A percentile compares a stretch with the other conserved stretches of the same genome.
Conservation (phyloP, 2,888 invertebrate species). For the Hololepta plana region DNA sequence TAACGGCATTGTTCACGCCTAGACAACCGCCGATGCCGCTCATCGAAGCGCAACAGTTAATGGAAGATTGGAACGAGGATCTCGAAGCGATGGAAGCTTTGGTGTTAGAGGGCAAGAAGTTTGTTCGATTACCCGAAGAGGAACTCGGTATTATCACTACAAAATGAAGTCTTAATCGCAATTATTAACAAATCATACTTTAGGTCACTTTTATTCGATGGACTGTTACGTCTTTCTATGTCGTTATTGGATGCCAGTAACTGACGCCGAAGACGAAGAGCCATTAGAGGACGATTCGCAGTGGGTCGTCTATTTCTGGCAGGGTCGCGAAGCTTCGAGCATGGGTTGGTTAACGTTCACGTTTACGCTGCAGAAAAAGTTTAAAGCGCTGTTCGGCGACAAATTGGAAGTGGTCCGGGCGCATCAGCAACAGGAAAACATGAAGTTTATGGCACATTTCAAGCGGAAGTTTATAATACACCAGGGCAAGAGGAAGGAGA, state of each 20-base stretch:
- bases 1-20: conserved; percentile 89
- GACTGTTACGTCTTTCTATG: conserved; percentile 98
- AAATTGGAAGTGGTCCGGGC: conserved; percentile 89
- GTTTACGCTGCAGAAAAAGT: conserved; percentile 85
- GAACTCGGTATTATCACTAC: too few relatives aligned
- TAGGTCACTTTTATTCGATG: conserved; percentile 71
- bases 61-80: conserved; percentile 97
- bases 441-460: conserved; percentile 97
- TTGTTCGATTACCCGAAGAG: conserved; percentile 88
- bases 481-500: conserved; percentile 54
- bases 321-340: conserved; percentile 89
- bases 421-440: conserved; percentile 96
- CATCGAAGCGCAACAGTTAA: conserved; percentile 69
- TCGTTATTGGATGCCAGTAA: conserved; percentile 69
- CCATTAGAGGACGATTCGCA: conserved; percentile 52
- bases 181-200: conserved; percentile 8
- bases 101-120: conserved; percentile 91
- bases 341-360: conserved; percentile 99
- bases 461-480: conserved; percentile 86
- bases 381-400: conserved; percentile 72
- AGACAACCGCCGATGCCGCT: conserved; percentile 77
- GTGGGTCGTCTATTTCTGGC: conserved; percentile 99
- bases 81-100: conserved; percentile 95
- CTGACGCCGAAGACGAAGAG: conserved; percentile 32
- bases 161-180: conserved; percentile 11